Evolutionary conservation across 2,888 invertebrate species (phyloP).

Genomic region (Mesoligia furuncula): DNA sequence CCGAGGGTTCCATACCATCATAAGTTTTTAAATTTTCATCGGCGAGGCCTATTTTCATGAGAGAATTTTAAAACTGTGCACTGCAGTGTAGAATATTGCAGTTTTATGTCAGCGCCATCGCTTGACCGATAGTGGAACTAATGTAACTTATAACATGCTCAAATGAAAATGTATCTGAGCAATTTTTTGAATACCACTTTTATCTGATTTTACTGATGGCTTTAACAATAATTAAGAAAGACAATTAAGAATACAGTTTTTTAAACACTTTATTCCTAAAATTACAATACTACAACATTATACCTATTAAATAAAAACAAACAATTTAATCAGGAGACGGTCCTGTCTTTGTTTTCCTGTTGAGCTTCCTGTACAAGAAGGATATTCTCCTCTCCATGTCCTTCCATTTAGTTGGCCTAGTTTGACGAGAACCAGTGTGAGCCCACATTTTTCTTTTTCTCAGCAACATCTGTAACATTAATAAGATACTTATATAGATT

Average conservation of each 20-base stretch:
- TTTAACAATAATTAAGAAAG: not conserved
- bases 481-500: not conserved
- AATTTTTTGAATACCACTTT: not conserved
- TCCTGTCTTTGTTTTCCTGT: constrained; percentile 94
- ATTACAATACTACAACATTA: constrained; percentile 47
- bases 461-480: constrained; percentile 87
- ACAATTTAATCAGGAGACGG: constrained; percentile 79
- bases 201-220: not conserved
- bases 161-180: not conserved
- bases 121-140: too few species aligned
- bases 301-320: constrained; percentile 36
- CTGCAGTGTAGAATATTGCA: too few species aligned
- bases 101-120: too few species aligned
- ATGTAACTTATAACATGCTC: too few species aligned
- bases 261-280: constrained; percentile 50
- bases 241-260: constrained; percentile 1
- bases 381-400: constrained; percentile 93
- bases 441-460: constrained; percentile 93
- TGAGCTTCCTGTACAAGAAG: constrained; percentile 94
- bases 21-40: too few species aligned
- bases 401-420: constrained; percentile 94
- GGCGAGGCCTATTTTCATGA: too few species aligned
- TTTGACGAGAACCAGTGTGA: constrained; percentile 89
- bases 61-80: too few species aligned
- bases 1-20: too few species aligned